A percentile compares a stretch with the other conserved stretches of the same genome.
Evolutionary conservation across 1,140 invertebrate genomes (phyloP).

Genomic region (Drosophila teissieri): DNA sequence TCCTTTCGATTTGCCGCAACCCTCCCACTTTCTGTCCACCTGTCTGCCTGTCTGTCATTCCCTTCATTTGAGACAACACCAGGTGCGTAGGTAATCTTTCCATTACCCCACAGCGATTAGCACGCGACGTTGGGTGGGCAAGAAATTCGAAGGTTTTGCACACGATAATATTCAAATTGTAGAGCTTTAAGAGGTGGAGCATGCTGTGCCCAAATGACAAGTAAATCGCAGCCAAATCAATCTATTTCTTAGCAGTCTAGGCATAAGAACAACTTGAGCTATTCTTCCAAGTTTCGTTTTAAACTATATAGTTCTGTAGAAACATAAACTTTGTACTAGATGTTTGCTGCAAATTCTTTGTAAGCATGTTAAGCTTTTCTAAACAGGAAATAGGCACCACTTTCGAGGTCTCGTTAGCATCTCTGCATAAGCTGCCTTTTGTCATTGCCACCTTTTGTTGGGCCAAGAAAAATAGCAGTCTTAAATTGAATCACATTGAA

Average conservation of each 20-base stretch:
- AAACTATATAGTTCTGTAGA: too few species aligned
- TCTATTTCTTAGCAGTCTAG: too few species aligned
- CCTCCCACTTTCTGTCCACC: neutral
- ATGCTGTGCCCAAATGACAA: neutral
- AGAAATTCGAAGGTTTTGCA: neutral
- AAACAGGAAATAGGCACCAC: too few species aligned
- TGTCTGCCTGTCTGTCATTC: slow-evolving; percentile 1
- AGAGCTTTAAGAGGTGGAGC: neutral
- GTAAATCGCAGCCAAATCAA: too few species aligned
- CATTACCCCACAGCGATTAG: slow-evolving; percentile 1
- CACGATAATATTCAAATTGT: neutral
- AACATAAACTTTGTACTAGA: too few species aligned
- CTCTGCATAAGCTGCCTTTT: neutral
- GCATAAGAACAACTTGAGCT: too few species aligned
- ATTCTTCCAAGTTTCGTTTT: too few species aligned
- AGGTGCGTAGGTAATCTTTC: slow-evolving; percentile 6
- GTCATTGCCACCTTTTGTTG: neutral
- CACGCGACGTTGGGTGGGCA: neutral
- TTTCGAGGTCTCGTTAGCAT: too few species aligned
- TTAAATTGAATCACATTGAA: neutral
- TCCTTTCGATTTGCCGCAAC: slow-evolving; percentile 7
- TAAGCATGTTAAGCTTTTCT: too few species aligned
- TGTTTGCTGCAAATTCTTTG: too few species aligned
- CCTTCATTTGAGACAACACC: slow-evolving; percentile 1
- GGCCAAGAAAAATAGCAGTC: neutral